Evolutionary conservation across 1,140 invertebrate species (phyloP).

Genomic region (Pentalonia nigronervosa): DNA sequence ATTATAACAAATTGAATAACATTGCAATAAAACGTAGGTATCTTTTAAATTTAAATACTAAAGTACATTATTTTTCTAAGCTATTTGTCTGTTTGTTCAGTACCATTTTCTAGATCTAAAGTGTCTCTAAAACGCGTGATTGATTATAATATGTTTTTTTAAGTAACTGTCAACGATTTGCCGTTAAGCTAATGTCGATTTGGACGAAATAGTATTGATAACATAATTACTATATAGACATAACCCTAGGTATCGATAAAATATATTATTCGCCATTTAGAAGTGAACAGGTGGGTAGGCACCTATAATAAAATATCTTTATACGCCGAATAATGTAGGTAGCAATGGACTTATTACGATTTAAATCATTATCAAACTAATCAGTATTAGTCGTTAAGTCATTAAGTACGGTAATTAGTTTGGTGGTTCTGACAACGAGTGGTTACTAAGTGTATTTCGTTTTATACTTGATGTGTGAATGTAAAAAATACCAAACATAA

Average conservation of each 20-base stretch:
- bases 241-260: constrained; percentile 21
- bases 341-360: constrained; percentile 13
- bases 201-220: not conserved
- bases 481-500: not conserved
- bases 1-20: not conserved
- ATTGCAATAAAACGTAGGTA: not conserved
- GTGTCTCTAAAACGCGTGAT: not conserved
- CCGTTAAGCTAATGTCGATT: not conserved
- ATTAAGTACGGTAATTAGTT: constrained; percentile 21
- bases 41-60: not conserved
- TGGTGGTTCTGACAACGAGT: not conserved
- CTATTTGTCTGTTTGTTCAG: not conserved
- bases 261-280: not conserved
- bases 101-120: not conserved
- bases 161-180: not conserved
- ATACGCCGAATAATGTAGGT: not conserved
- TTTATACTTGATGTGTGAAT: not conserved
- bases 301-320: constrained; percentile 18
- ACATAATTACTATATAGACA: not conserved
- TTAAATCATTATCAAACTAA: constrained; percentile 12
- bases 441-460: not conserved
- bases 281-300: not conserved
- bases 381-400: constrained; percentile 34
- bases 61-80: not conserved
- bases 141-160: not conserved